Evolutionary conservation across 2,797 vertebrate genomes (phyloP).

Genomic region (Pangasius sanitwongsei): DNA sequence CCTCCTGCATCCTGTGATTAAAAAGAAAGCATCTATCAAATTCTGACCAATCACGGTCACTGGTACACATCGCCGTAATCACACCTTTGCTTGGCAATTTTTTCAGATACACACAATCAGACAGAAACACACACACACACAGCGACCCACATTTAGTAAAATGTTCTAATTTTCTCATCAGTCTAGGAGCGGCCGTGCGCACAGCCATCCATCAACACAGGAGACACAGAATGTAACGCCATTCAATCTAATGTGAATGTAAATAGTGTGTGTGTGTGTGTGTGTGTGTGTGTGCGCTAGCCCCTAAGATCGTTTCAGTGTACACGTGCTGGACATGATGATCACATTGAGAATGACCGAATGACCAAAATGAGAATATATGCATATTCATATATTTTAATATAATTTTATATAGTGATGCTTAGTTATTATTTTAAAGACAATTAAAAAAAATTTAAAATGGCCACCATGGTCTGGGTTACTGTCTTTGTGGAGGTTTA

Average conservation of each 20-base stretch:
- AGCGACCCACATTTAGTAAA: constrained; percentile 16
- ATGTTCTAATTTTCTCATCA: constrained; percentile 29
- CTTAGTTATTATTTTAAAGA: background rate
- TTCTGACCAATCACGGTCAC: constrained; percentile 30
- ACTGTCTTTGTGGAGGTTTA: background rate
- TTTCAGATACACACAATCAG: background rate
- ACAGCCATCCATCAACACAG: constrained; percentile 29
- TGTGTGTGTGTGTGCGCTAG: background rate
- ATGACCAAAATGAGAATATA: background rate
- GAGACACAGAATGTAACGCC: background rate
- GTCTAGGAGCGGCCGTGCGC: constrained; percentile 2
- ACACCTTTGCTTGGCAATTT: background rate
- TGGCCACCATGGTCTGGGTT: background rate
- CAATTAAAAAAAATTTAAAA: background rate
- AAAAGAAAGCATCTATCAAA: constrained; percentile 32
- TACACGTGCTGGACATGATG: background rate
- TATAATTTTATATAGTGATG: background rate
- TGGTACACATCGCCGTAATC: background rate
- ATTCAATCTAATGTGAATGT: constrained; percentile 24
- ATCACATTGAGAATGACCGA: background rate
- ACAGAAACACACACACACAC: background rate
- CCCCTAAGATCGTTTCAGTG: background rate
- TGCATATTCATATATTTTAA: background rate
- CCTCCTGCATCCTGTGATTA: constrained; percentile 32
- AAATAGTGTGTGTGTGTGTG: background rate